These are phyloP conservation scores for Pelobates fuscus DNA, from an alignment of 2,113 vertebrate genomes.

Conservation along the genomic window DNA sequence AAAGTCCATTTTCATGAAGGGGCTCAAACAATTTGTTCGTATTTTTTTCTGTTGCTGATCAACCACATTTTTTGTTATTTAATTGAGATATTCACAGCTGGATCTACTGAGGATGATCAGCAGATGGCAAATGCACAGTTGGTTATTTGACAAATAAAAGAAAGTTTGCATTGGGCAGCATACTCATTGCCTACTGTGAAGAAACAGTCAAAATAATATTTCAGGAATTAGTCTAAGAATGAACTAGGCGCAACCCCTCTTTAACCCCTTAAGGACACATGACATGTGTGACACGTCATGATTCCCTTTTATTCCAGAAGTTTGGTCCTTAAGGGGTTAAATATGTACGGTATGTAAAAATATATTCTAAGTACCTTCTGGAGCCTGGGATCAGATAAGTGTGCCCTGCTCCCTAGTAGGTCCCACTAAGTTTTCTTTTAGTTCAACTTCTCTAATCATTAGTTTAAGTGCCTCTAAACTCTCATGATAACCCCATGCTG, in stretches of 20 bases:
- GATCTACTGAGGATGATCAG: neutral
- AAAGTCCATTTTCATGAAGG: too few relatives aligned
- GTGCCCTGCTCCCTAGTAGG: slow-evolving; percentile 5
- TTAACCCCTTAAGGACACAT: too few relatives aligned
- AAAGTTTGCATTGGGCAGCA: neutral
- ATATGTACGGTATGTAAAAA: slow-evolving; percentile 27
- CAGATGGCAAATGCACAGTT: slow-evolving; percentile 1
- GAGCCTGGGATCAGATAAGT: slow-evolving; percentile 33
- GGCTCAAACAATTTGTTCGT: too few relatives aligned
- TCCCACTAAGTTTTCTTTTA: slow-evolving; percentile 41
- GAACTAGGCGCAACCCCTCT: slow-evolving; percentile 4
- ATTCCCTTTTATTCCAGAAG: too few relatives aligned
- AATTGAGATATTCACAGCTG: slow-evolving; percentile 1
- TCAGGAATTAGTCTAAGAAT: slow-evolving; percentile 4
- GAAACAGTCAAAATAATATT: neutral
- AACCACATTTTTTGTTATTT: neutral
- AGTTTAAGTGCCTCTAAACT: slow-evolving; percentile 35
- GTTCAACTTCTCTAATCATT: slow-evolving; percentile 47
- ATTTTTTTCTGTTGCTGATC: too few relatives aligned
- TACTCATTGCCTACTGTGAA: neutral
- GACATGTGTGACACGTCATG: too few relatives aligned
- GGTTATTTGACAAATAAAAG: neutral
- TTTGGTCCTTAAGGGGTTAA: too few relatives aligned
- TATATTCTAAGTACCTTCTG: slow-evolving; percentile 28
- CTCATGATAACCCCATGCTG: slow-evolving; percentile 42